Evolutionary conservation across 2,113 vertebrate species (phyloP), one percentile per base, ranked within the genome.

Genomic region (Salvelinus namaycush): DNA sequence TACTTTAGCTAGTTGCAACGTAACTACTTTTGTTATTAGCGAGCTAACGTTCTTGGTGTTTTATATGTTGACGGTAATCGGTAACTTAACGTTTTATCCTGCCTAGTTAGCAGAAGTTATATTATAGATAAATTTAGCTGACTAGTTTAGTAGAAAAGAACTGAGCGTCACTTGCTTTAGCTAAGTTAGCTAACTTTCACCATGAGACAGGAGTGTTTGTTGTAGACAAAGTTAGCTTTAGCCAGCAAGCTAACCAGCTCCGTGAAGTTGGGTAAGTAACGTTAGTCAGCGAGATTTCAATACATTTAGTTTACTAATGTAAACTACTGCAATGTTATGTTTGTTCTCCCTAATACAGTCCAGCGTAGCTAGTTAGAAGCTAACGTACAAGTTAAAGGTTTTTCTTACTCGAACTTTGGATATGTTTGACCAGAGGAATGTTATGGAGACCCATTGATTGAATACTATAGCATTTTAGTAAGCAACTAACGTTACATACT

Each of bases 1-100:
- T 34, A 34, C 74, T 76, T 69, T 81, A 87, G 81, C 89, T 89
- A 89, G 82, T 83, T 76, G 64, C 2, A 44, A 12, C 22, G 24
- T 62, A 51, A 26, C 1, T 20, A 22, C 1, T 8, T 22, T n/a
- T n/a, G 11, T 27, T 8, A 12, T 22, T 16, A 13, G 62, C 7
- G 8, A 4, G 22, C 7, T 24, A 14, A 27, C 34, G 24, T 22
- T 31, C 34, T 48, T 22, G 24, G 54, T 20, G 26, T 20, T 68
- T 29, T 14, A 24, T 54, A n/a, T 27, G 24, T 39, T 11, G 3
- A 69, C 31, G 26, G 20, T 34, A 18, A 26, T 1, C 31, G 20
- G 20, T 49, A 27, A 29, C 12, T 12, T 31, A 11, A 27, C 12
- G 13, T 44, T 76, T 16, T 24, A 70, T 48, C 11, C 27, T 74